Evolutionary conservation across 2,113 vertebrate genomes (phyloP), one percentile per base, ranked within the genome.

Genomic region (Rhinoptilus africanus): DNA sequence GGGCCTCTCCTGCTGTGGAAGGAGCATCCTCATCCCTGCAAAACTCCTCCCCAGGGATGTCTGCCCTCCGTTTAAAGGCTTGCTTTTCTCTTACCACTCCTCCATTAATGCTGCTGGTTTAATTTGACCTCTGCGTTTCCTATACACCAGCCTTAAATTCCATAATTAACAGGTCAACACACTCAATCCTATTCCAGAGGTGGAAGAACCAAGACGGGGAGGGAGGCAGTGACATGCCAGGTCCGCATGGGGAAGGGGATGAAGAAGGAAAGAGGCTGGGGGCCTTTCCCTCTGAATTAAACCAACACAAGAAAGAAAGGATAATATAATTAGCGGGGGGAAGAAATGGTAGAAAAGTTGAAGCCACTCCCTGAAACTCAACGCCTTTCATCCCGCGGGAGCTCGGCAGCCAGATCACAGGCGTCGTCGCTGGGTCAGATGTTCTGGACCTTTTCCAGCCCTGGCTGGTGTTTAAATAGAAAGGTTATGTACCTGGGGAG

Each of bases 391-490:
- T 69, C 79, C 84, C 0, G 0, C 9, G 0, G 64, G 73, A 84
- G 21, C 50, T 77, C 2, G 1, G 75, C 82, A 85, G 35, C 10
- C 10, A 75, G 67, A 85, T 96, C 93, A 35, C 72, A 73, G 59
- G 32, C 4, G 0, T 59, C 28, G 10, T 63, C 26, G 8, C 60
- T 75, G 92, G 89, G 69, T 96, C 53, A 68, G 66, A 75, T 72
- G 77, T 15, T 39, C 89, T 94, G 96, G 93, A 95, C 50, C 73
- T 8, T 12, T 50, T 92, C 92, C 97, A 92, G 84, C 26, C 50
- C 66, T 14, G 4, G 27, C 19, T 14, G 4, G 50, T 53, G 77
- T 91, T 97, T 81, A 87, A 94, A 91, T 69, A 76, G 91, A 45
- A 84, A 95, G 89, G 93, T 94, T 95, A 64, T 53, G 59, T 78